phyloP scores from a whole-genome alignment of 2,113 vertebrate genomes.

The Sinocyclocheilus anshuiensis region DNA sequence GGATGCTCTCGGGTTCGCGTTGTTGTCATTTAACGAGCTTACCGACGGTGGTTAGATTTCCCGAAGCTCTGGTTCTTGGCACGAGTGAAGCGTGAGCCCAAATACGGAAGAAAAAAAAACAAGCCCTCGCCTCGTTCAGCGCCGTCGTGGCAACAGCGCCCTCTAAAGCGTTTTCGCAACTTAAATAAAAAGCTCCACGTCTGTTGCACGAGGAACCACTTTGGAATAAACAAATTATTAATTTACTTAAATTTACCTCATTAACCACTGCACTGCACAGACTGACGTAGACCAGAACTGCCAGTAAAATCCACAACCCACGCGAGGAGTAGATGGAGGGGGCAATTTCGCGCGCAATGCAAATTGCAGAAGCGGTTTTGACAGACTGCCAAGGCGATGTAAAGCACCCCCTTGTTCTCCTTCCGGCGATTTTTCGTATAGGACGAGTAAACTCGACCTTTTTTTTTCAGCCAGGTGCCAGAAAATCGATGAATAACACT shows the following conservation, averaged over 20 bases:
- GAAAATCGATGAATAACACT: constrained; percentile 55
- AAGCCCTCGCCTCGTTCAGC: neutral
- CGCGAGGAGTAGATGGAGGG: neutral
- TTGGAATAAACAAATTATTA: neutral
- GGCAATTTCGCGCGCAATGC: constrained; percentile 17
- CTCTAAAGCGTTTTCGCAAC: neutral
- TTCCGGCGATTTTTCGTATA: constrained; percentile 41
- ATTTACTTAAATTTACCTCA: neutral
- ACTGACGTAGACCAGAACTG: neutral
- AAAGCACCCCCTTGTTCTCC: constrained; percentile 52
- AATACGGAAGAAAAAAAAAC: neutral
- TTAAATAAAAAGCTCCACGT: neutral
- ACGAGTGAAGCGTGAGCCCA: neutral
- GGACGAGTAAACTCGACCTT: constrained; percentile 47
- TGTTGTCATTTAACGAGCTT: constrained; percentile 47
- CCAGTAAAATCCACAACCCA: neutral
- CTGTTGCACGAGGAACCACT: constrained; percentile 1
- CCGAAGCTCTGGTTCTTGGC: constrained; percentile 43
- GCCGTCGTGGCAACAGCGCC: constrained; percentile 34
- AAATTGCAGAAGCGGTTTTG: constrained; percentile 42
- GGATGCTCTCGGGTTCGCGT: neutral
- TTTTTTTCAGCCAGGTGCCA: constrained; percentile 52
- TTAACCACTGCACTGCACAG: neutral
- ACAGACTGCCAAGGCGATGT: constrained; percentile 52
- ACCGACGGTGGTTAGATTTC: constrained; percentile 34